Conservation (phyloP, 2,113 vertebrate genomes). For the Takifugu flavidus region DNA sequence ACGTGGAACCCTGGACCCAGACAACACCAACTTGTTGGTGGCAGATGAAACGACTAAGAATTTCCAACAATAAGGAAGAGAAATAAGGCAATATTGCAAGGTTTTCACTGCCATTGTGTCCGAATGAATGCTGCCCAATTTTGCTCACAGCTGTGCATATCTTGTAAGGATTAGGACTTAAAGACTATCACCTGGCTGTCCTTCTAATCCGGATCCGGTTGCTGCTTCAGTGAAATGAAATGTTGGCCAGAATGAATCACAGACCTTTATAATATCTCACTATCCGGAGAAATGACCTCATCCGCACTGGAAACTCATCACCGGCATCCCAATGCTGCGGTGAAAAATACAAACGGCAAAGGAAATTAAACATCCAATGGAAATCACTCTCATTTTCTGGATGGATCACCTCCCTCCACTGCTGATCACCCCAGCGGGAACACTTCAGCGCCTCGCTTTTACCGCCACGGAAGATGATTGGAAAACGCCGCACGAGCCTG, state of each 20-base stretch:
- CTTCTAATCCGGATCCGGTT: not conserved
- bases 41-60: too few species aligned
- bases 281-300: not conserved
- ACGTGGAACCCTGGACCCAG: too few species aligned
- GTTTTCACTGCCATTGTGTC: too few species aligned
- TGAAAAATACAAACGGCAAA: not conserved
- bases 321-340: not conserved
- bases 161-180: too few species aligned
- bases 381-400: not conserved
- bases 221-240: not conserved
- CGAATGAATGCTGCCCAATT: too few species aligned
- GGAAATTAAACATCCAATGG: not conserved
- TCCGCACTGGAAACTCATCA: not conserved
- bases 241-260: not conserved
- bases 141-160: too few species aligned
- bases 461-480: not conserved
- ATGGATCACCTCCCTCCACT: not conserved
- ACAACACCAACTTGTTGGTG: too few species aligned
- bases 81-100: too few species aligned
- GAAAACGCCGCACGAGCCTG: not conserved
- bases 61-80: too few species aligned
- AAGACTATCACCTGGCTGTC: too few species aligned
- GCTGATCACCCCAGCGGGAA: not conserved
- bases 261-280: not conserved
- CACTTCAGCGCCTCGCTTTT: not conserved